Percentiles rank a stretch among this genome's conserved stretches.
These are phyloP conservation scores for Camponotus vicinus DNA, from an alignment of 1,140 invertebrate species.

Conservation along the genomic window DNA sequence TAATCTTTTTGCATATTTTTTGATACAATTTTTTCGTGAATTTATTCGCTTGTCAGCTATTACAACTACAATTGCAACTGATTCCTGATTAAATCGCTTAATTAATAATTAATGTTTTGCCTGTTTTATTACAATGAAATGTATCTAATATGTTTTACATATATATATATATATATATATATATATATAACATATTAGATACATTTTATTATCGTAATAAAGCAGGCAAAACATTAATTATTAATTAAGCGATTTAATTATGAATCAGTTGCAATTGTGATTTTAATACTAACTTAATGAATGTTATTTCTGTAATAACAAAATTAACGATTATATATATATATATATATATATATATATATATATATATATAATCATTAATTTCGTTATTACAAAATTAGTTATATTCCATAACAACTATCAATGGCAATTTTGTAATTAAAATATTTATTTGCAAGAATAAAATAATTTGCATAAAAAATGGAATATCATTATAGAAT, in stretches of 20 bases:
- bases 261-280: neutral
- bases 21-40: neutral
- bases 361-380: neutral
- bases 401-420: neutral
- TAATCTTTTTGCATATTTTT: neutral
- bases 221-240: conserved; percentile 27
- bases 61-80: neutral
- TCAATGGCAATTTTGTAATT: neutral
- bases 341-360: no score
- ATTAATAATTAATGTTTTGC: conserved; percentile 40
- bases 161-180: no score
- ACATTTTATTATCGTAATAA: conserved; percentile 2
- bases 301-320: no score
- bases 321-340: no score
- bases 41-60: neutral
- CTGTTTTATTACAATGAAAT: neutral
- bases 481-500: neutral
- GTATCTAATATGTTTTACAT: no score
- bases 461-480: neutral
- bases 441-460: neutral
- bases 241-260: conserved; percentile 9
- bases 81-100: neutral
- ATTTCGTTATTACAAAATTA: neutral
- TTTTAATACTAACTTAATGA: no score
- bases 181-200: no score